phyloP scores from a whole-genome alignment of 2,888 invertebrate genomes.

The Netelia virgata region DNA sequence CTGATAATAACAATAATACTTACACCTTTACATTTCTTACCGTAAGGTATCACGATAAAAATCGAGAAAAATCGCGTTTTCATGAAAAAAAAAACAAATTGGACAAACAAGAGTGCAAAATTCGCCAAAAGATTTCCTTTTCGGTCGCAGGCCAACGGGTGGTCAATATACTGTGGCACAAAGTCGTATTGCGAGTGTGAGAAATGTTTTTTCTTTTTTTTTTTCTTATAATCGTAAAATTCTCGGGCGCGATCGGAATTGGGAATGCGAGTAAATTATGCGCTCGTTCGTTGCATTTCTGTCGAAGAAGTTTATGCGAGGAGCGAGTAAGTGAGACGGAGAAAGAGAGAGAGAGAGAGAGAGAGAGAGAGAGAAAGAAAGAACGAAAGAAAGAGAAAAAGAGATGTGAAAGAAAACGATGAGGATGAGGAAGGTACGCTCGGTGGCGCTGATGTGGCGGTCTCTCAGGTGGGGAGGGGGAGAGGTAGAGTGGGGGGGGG shows the following conservation, averaged over 20 bases:
- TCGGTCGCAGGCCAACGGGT: background rate
- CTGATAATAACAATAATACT: too few relatives aligned
- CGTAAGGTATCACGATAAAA: too few relatives aligned
- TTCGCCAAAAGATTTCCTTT: background rate
- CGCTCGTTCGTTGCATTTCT: conserved; percentile 54
- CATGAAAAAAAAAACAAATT: too few relatives aligned
- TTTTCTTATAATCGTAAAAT: conserved; percentile 21
- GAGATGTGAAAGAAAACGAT: conserved; percentile 49
- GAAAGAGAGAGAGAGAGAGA: conserved; percentile 17
- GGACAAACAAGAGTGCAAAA: background rate
- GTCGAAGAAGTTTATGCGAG: conserved; percentile 49
- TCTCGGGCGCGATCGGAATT: conserved; percentile 48
- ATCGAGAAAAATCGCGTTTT: too few relatives aligned
- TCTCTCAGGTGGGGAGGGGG: background rate
- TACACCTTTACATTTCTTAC: too few relatives aligned
- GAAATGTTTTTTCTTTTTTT: background rate
- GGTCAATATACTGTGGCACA: background rate
- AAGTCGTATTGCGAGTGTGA: conserved; percentile 4
- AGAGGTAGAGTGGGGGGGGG: conserved; percentile 60
- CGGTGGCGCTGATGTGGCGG: conserved; percentile 62
- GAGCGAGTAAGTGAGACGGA: conserved; percentile 3
- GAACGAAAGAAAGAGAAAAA: conserved; percentile 19
- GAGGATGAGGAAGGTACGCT: conserved; percentile 65
- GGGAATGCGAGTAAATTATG: conserved; percentile 55
- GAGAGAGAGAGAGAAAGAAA: conserved; percentile 6